These are phyloP conservation scores for Camponotus fellah DNA, from an alignment of 2,888 invertebrate species.

Conservation along the genomic window DNA sequence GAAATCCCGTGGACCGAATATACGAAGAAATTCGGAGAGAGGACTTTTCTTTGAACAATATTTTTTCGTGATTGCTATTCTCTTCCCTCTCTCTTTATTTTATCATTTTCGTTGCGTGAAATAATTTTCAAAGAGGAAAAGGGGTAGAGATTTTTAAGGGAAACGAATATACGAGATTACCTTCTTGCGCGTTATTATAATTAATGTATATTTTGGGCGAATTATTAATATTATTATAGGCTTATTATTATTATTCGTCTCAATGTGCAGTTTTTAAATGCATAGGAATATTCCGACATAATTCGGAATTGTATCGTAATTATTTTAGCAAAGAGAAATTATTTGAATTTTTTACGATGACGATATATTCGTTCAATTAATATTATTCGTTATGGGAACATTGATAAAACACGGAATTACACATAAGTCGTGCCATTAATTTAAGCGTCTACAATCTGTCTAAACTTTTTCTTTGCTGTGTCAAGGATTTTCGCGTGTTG, in stretches of 20 bases:
- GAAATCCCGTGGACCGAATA: constrained; percentile 26
- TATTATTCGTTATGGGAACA: constrained; percentile 16
- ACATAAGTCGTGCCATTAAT: constrained; percentile 38
- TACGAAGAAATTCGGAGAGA: constrained; percentile 19
- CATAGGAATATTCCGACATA: background rate
- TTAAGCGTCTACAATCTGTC: constrained; percentile 35
- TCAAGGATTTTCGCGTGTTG: constrained; percentile 49
- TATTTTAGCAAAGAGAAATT: constrained; percentile 22
- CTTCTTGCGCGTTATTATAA: constrained; percentile 8
- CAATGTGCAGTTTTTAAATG: background rate
- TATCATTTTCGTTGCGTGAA: constrained; percentile 20
- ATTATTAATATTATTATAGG: constrained; percentile 16
- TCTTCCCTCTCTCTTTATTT: constrained; percentile 5
- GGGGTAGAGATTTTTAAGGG: background rate
- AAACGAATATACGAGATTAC: background rate
- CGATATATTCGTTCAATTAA: background rate
- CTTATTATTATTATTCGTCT: background rate
- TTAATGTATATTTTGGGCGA: background rate
- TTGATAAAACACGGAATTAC: constrained; percentile 25
- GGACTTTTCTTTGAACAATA: constrained; percentile 22
- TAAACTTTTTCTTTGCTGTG: constrained; percentile 45
- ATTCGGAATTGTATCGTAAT: background rate
- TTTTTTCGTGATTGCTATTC: constrained; percentile 32
- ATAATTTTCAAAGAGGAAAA: background rate
- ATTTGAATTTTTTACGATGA: background rate